These are phyloP conservation scores for Paramormyrops hopkinsi DNA, from an alignment of 2,797 vertebrate species.

Conservation along the genomic window DNA sequence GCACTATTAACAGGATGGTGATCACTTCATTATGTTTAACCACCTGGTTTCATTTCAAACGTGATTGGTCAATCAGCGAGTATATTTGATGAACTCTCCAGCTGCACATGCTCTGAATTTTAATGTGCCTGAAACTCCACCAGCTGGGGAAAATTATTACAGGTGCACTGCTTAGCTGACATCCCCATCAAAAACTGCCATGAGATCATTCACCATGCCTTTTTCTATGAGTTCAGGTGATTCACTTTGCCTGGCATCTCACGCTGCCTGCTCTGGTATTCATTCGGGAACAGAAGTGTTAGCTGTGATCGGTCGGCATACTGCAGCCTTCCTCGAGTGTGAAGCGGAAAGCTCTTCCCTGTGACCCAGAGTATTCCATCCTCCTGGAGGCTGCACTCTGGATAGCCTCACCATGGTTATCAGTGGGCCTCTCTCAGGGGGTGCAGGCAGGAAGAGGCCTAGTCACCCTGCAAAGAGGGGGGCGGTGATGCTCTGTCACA, in stretches of 20 bases:
- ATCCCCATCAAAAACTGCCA: not conserved
- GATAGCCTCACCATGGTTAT: not conserved
- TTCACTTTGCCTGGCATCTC: not conserved
- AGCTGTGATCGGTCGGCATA: not conserved
- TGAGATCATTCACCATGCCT: not conserved
- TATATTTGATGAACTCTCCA: not conserved
- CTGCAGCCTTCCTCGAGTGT: not conserved
- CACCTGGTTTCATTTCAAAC: not conserved
- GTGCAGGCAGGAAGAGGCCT: not conserved
- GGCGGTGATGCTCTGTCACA: not conserved
- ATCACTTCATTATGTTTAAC: constrained; percentile 7
- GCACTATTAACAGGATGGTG: not conserved
- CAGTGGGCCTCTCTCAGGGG: not conserved
- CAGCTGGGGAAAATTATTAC: not conserved
- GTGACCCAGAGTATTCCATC: not conserved
- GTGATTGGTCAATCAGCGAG: not conserved
- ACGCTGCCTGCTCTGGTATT: not conserved
- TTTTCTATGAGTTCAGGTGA: not conserved
- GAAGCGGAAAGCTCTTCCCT: not conserved
- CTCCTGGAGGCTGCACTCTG: not conserved
- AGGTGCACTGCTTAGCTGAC: not conserved
- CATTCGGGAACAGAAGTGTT: not conserved
- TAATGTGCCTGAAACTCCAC: not conserved
- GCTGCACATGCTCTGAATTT: not conserved
- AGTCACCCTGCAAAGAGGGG: not conserved